Evolutionary conservation across 2,888 invertebrate genomes (phyloP).

Genomic region (Rhodophaea formosa): DNA sequence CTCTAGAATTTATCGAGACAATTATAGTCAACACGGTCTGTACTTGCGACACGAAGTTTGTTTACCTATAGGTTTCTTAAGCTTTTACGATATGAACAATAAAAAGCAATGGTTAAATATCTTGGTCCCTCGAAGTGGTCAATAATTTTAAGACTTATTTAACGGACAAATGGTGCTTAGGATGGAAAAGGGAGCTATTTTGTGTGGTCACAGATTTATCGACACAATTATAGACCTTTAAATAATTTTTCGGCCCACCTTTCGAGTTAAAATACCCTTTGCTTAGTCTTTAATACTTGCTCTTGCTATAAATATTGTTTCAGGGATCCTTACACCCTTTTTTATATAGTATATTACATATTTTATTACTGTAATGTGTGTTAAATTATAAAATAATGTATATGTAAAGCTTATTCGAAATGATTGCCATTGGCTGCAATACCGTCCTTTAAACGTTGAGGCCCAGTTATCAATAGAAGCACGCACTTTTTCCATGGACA

Average conservation of each 20-base stretch:
- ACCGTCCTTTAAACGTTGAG: constrained; percentile 15
- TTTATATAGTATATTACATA: background rate
- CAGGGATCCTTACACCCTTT: background rate
- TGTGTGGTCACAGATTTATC: background rate
- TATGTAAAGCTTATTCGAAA: constrained; percentile 10
- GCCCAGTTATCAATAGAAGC: constrained; percentile 23
- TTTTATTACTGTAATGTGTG: background rate
- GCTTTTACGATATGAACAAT: too few species aligned
- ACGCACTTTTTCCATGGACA: constrained; percentile 19
- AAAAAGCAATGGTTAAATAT: background rate
- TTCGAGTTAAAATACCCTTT: too few species aligned
- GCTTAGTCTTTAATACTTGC: too few species aligned
- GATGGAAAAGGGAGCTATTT: background rate
- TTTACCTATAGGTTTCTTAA: too few species aligned
- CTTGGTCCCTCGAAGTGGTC: background rate
- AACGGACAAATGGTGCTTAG: background rate
- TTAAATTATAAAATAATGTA: background rate
- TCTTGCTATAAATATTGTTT: background rate
- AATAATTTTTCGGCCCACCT: too few species aligned
- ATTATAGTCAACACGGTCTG: too few species aligned
- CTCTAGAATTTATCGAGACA: too few species aligned
- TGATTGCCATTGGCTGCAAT: constrained; percentile 9
- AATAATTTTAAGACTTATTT: background rate
- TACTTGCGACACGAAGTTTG: too few species aligned
- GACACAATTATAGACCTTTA: background rate